Conservation (phyloP, 2,113 vertebrate species). For the Rhipidura dahli region DNA sequence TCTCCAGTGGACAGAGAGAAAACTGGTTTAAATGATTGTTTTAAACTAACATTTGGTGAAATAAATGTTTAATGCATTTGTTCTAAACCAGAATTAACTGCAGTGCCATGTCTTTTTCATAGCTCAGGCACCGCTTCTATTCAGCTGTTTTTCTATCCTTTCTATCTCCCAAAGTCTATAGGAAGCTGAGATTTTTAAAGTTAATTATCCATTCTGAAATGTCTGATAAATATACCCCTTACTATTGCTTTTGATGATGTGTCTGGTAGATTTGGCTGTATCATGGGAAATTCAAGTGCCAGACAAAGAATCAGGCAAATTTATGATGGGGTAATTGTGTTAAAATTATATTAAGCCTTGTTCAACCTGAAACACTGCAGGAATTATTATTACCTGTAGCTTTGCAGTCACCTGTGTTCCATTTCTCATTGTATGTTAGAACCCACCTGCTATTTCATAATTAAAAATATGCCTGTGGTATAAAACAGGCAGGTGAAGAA, state of each 20-base stretch:
- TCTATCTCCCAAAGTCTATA: neutral
- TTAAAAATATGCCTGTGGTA: neutral
- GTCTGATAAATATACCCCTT: constrained; percentile 32
- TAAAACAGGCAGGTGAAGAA: neutral
- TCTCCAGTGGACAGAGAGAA: constrained; percentile 38
- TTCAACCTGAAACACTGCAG: constrained; percentile 27
- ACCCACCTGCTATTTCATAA: neutral
- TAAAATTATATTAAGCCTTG: constrained; percentile 24
- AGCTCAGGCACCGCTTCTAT: neutral
- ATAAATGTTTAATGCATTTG: constrained; percentile 52
- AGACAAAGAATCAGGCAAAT: constrained; percentile 12
- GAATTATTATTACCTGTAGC: constrained; percentile 9
- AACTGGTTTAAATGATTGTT: constrained; percentile 52
- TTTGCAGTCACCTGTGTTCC: neutral
- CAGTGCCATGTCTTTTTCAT: neutral
- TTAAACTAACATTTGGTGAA: constrained; percentile 57
- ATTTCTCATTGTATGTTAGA: neutral
- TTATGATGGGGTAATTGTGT: constrained; percentile 45
- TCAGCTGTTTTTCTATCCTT: neutral
- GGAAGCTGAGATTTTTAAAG: constrained; percentile 33
- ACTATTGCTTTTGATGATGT: constrained; percentile 32
- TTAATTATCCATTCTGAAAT: constrained; percentile 55
- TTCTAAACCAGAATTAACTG: constrained; percentile 30
- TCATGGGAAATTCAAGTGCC: neutral
- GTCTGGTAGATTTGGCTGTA: constrained; percentile 3